Percentiles rank a stretch among this genome's conserved stretches.
Evolutionary conservation across 1,140 invertebrate species (phyloP).

Genomic region (Drosophila guanche): DNA sequence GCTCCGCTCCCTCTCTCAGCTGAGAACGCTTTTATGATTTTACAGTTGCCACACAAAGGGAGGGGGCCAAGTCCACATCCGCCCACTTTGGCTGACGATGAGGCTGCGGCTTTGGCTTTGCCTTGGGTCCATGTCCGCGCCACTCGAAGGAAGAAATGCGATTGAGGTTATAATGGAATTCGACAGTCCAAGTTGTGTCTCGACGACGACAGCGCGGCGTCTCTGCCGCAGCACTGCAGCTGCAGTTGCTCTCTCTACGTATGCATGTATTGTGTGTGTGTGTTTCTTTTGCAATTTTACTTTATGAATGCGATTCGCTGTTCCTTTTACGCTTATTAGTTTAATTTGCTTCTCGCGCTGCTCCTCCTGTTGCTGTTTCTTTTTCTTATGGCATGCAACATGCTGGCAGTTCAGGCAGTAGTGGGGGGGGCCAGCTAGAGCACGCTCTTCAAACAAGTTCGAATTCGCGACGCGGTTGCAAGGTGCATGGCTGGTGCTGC

Average conservation of each 20-base stretch:
- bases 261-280: constrained; percentile 5
- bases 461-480: constrained; percentile 72
- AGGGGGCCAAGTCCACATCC: too few relatives aligned
- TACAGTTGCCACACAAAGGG: too few relatives aligned
- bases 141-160: constrained; percentile 82
- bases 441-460: constrained; percentile 74
- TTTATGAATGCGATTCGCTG: constrained; percentile 59
- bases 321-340: constrained; percentile 78
- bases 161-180: constrained; percentile 83
- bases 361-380: constrained; percentile 24
- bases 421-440: constrained; percentile 11
- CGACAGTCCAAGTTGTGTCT: constrained; percentile 73
- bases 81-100: too few relatives aligned
- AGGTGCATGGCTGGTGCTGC: constrained; percentile 58
- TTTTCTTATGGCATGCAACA: too few relatives aligned
- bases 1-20: too few relatives aligned
- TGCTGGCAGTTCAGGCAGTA: constrained; percentile 5
- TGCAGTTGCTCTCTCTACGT: constrained; percentile 6
- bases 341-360: constrained; percentile 71
- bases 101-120: too few relatives aligned
- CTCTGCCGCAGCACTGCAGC: constrained; percentile 44
- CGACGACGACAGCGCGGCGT: constrained; percentile 20
- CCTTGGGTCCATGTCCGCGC: constrained; percentile 45
- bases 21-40: too few relatives aligned
- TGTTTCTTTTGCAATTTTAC: constrained; percentile 36